These are phyloP conservation scores for Baryphthengus martii DNA, from an alignment of 2,113 vertebrate genomes.

Conservation along the genomic window DNA sequence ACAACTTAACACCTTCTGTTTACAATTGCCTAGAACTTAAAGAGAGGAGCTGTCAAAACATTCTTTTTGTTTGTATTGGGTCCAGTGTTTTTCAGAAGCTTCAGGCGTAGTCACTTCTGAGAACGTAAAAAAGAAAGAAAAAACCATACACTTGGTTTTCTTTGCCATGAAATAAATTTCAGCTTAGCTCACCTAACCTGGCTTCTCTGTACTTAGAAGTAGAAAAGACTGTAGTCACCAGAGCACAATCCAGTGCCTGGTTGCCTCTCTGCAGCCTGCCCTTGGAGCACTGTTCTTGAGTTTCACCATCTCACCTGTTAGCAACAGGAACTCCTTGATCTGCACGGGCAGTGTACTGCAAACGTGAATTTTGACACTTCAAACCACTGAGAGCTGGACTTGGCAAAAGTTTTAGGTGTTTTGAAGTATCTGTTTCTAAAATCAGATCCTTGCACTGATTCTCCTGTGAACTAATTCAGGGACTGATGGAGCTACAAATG, in stretches of 20 bases:
- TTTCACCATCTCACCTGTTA: background rate
- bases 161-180: background rate
- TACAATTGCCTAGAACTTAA: background rate
- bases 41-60: background rate
- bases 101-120: background rate
- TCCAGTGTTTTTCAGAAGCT: background rate
- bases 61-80: background rate
- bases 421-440: background rate
- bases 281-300: background rate
- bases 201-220: background rate
- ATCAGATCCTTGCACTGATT: background rate
- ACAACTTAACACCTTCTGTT: background rate
- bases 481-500: conserved; percentile 91
- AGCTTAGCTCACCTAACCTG: background rate
- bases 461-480: conserved; percentile 69
- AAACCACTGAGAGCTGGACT: background rate
- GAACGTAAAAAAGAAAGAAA: background rate
- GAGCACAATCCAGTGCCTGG: background rate
- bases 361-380: background rate
- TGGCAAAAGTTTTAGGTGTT: background rate
- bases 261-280: background rate
- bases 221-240: background rate
- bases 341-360: background rate
- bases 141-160: background rate
- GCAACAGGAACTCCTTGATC: background rate